These are phyloP conservation scores for Euborellia annulipes DNA, from an alignment of 1,140 invertebrate species.

Conservation along the genomic window DNA sequence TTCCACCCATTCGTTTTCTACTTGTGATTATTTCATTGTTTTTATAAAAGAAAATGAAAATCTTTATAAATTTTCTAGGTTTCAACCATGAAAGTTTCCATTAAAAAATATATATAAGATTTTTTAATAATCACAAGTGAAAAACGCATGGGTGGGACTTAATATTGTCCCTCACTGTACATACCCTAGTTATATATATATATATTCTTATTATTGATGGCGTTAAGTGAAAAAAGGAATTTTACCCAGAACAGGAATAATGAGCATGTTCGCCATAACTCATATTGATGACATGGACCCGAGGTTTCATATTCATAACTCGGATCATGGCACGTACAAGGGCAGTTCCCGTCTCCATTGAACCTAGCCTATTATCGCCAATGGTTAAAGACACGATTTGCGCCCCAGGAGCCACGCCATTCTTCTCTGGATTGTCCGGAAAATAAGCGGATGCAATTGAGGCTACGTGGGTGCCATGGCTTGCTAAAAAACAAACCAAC, in stretches of 20 bases:
- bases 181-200: too few species aligned
- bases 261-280: constrained; percentile 92
- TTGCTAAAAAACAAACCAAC: constrained; percentile 52
- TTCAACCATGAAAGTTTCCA: too few species aligned
- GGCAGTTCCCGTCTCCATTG: constrained; percentile 93
- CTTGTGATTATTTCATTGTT: too few species aligned
- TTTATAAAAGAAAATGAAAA: too few species aligned
- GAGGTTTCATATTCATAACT: constrained; percentile 52
- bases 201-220: too few species aligned
- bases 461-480: constrained; percentile 94
- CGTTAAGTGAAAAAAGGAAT: too few species aligned
- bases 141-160: too few species aligned
- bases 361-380: constrained; percentile 70
- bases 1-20: too few species aligned
- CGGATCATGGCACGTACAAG: constrained; percentile 79
- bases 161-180: too few species aligned
- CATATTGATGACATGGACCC: constrained; percentile 89
- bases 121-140: too few species aligned
- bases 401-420: constrained; percentile 92
- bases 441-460: constrained; percentile 88
- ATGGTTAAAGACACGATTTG: constrained; percentile 89
- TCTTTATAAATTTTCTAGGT: too few species aligned
- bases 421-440: constrained; percentile 73
- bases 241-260: constrained; percentile 78
- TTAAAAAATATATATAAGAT: too few species aligned